A percentile compares a stretch with the other conserved stretches of the same genome.
Conservation (phyloP, 92 coral and sea anemone species). For the Porites evermanni region DNA sequence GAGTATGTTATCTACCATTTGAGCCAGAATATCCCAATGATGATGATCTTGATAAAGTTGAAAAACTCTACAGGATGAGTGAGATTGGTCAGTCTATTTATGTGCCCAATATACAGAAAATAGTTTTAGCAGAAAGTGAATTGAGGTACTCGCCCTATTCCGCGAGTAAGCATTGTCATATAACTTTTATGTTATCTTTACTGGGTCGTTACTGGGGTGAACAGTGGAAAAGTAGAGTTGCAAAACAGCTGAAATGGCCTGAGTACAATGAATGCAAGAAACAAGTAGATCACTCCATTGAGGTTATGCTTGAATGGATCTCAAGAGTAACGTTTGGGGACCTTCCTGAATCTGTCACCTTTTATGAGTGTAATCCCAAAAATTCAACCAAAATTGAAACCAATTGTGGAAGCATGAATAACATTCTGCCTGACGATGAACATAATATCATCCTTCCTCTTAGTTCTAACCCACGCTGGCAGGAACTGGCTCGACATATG, state of each 20-base stretch:
- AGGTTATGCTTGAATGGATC: constrained; percentile 65
- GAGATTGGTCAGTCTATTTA: constrained; percentile 78
- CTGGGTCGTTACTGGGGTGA: constrained; percentile 54
- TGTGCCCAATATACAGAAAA: constrained; percentile 62
- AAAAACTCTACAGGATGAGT: constrained; percentile 61
- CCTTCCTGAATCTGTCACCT: constrained; percentile 59
- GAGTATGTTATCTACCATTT: constrained; percentile 83
- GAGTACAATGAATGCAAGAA: constrained; percentile 42
- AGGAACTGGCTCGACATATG: constrained; percentile 77
- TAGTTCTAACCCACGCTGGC: constrained; percentile 62
- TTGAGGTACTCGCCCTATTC: constrained; percentile 57
- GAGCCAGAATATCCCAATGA: constrained; percentile 74
- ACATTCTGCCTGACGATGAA: neutral
- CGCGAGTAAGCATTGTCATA: constrained; percentile 36
- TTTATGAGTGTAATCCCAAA: constrained; percentile 14
- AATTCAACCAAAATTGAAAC: constrained; percentile 6
- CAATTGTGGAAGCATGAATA: neutral
- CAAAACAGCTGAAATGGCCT: constrained; percentile 67
- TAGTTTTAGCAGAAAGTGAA: constrained; percentile 35
- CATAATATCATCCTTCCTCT: constrained; percentile 22
- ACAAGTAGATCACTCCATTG: constrained; percentile 23
- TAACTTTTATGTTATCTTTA: constrained; percentile 18
- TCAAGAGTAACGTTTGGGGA: constrained; percentile 63
- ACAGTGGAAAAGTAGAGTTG: constrained; percentile 55
- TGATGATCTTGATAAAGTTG: constrained; percentile 57